Evolutionary conservation across 1,140 invertebrate species (phyloP).

Genomic region (Drosophila nannoptera): DNA sequence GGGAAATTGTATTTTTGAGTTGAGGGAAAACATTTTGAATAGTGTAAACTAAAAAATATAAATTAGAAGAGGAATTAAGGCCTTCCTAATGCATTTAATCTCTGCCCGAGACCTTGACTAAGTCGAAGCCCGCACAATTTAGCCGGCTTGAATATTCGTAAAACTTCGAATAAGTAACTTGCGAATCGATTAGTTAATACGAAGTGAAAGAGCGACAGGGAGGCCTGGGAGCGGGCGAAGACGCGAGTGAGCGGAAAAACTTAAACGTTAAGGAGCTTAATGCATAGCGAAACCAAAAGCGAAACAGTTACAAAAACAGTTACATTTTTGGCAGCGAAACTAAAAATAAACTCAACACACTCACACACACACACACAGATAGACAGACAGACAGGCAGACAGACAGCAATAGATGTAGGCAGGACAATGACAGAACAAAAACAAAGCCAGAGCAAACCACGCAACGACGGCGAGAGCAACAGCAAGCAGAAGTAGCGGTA

Average conservation of each 20-base stretch:
- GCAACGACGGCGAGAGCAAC: conserved; percentile 39
- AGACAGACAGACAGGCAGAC: conserved; percentile 12
- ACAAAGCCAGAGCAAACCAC: conserved; percentile 38
- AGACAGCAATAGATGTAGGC: conserved; percentile 16
- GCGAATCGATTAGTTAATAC: conserved; percentile 34
- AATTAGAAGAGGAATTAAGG: not conserved
- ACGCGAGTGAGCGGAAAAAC: not conserved
- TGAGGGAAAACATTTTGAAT: not conserved
- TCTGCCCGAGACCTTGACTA: not conserved
- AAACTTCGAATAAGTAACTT: not conserved
- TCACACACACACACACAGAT: conserved; percentile 34
- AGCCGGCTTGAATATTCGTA: not conserved
- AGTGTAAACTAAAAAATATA: not conserved
- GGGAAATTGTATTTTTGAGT: not conserved
- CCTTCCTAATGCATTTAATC: not conserved
- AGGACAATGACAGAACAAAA: conserved; percentile 65
- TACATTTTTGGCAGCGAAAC: conserved; percentile 48
- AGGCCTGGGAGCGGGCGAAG: not conserved
- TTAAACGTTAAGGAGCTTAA: conserved; percentile 42
- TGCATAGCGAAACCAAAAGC: conserved; percentile 9
- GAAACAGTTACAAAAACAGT: conserved; percentile 32
- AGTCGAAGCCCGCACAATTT: not conserved
- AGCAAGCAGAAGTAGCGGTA: conserved; percentile 18
- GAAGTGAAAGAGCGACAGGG: not conserved
- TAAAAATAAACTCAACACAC: conserved; percentile 44